Evolutionary conservation across 2,797 vertebrate genomes (phyloP), one percentile per base, ranked within the genome.

Genomic region (Dallia pectoralis): DNA sequence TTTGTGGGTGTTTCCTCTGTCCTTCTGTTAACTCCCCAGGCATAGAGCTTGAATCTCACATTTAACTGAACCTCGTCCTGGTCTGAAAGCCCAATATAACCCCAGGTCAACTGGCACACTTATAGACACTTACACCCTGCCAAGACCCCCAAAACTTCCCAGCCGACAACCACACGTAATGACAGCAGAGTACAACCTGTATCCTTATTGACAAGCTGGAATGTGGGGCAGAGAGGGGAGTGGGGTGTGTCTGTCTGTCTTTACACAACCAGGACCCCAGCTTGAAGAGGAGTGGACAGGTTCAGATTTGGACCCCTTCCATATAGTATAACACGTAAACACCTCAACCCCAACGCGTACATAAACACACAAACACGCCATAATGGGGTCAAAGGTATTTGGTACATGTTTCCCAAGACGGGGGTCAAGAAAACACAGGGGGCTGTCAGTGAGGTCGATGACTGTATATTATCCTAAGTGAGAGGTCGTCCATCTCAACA

Each of bases 301-400:
- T 79, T 83, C 71, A 74, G 77, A 74, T 62, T 75, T 85, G 74
- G 80, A 44, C 51, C 9, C 18, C 48, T 40, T 81, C 84, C 79
- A 82, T 72, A 25, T 0, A 18, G 22, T 0, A 1, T 30, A 2
- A 19, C 19, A 1, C 27, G 53, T 14, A 59, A 40, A 48, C 36
- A 63, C 53, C 65, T 15, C 5, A 51, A 44, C 25, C 51, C 36
- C 64, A 48, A 65, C 72, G 66, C 66, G 32, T 4, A 4, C 66
- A 36, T 4, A 7, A 16, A 33, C 4, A 1, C 27, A 53, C 36
- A 67, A 40, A 49, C 61, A 49, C 1, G 36, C 18, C 19, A 4
- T 4, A 2, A 48, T 70, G 73, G 72, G 77, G 44, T 61, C 59
- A 29, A 61, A 61, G n/a, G 9, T 11, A 56, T 11, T 56, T 8